Evolutionary conservation across 2,888 invertebrate genomes (phyloP).

Genomic region (Amphipyra berbera): DNA sequence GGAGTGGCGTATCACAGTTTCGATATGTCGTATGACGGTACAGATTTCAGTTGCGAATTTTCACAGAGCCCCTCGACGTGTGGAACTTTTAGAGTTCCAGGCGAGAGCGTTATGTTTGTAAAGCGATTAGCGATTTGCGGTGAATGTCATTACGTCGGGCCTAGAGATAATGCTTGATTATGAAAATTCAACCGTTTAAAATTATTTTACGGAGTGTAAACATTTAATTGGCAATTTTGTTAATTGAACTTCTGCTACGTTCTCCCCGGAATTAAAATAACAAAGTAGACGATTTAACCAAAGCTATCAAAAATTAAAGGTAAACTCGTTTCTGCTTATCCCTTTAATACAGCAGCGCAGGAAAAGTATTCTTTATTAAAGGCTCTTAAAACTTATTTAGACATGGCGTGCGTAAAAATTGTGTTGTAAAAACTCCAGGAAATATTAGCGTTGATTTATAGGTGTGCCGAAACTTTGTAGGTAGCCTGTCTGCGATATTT

Average conservation of each 20-base stretch:
- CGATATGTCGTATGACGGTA: conserved; percentile 84
- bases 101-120: conserved; percentile 73
- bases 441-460: conserved; percentile 56
- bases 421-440: conserved; percentile 49
- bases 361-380: conserved; percentile 47
- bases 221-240: conserved; percentile 68
- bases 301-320: conserved; percentile 50
- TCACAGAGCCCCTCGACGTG: conserved; percentile 66
- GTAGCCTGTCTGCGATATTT: conserved; percentile 35
- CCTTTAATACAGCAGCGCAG: conserved; percentile 28
- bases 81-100: conserved; percentile 72
- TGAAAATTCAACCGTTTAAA: conserved; percentile 75
- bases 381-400: conserved; percentile 47
- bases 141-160: conserved; percentile 75
- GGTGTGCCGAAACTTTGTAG: conserved; percentile 47
- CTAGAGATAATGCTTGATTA: conserved; percentile 81
- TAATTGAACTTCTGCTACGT: conserved; percentile 66
- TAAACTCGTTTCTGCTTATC: conserved; percentile 43
- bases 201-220: conserved; percentile 73
- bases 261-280: conserved; percentile 49
- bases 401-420: conserved; percentile 41
- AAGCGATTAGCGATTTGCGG: conserved; percentile 80
- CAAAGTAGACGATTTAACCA: conserved; percentile 44
- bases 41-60: conserved; percentile 81
- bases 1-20: conserved; percentile 76